Conservation (phyloP, 2,888 invertebrate genomes). For the Leptopilina myrica region DNA sequence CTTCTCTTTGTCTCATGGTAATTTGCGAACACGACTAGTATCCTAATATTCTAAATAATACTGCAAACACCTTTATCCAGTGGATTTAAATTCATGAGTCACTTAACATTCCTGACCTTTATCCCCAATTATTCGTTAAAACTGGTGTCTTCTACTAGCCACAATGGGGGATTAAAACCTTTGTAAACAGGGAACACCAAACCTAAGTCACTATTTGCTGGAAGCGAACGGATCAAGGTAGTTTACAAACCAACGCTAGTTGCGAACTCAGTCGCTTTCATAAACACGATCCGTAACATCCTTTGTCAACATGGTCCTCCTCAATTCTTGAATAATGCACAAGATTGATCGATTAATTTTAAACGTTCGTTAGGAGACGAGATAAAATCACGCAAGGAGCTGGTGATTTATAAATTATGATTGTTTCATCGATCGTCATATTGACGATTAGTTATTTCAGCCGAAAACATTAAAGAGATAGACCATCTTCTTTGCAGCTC, state of each 20-base stretch:
- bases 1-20: too few relatives aligned
- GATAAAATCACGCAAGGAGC: background rate
- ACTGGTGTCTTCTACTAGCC: background rate
- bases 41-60: too few relatives aligned
- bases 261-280: constrained; percentile 18
- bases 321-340: constrained; percentile 55
- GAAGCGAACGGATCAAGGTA: background rate
- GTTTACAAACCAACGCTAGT: constrained; percentile 22
- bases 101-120: background rate
- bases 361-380: background rate
- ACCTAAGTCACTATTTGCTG: constrained; percentile 28
- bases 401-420: background rate
- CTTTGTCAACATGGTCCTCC: constrained; percentile 37
- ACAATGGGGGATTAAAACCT: constrained; percentile 15
- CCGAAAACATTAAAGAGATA: too few relatives aligned
- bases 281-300: constrained; percentile 44
- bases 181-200: constrained; percentile 20
- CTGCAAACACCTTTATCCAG: too few relatives aligned
- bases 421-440: too few relatives aligned
- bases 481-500: background rate
- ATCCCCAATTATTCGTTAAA: background rate
- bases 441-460: too few relatives aligned
- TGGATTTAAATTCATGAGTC: background rate
- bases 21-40: too few relatives aligned
- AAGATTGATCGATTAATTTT: constrained; percentile 31